These are phyloP conservation scores for Penaeus japonicus DNA, from an alignment of 1,140 invertebrate species.

Conservation along the genomic window DNA sequence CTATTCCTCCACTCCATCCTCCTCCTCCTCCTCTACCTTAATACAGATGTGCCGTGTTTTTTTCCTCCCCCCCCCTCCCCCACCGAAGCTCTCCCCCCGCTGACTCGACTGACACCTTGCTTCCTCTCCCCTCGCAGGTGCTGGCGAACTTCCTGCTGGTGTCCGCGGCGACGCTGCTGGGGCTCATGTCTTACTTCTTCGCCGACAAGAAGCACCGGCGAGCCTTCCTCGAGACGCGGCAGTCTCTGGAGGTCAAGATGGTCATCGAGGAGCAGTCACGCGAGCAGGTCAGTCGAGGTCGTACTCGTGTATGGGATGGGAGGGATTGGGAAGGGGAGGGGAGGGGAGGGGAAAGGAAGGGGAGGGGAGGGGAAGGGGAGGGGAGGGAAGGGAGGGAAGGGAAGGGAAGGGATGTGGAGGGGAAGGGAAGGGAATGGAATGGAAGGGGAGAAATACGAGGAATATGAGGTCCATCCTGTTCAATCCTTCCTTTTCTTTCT, in stretches of 20 bases:
- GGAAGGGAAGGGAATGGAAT: not conserved
- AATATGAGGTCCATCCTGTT: no score
- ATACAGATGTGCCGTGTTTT: no score
- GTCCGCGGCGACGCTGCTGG: slow-evolving; percentile 75
- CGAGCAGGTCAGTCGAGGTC: slow-evolving; percentile 76
- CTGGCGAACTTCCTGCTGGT: slow-evolving; percentile 76
- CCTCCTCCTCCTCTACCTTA: no score
- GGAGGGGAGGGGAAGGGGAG: not conserved
- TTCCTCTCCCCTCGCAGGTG: slow-evolving; percentile 69
- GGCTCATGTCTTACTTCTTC: slow-evolving; percentile 80
- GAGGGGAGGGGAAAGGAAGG: not conserved
- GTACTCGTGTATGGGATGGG: not conserved
- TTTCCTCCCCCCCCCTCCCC: no score
- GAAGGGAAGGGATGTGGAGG: not conserved
- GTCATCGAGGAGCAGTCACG: slow-evolving; percentile 92
- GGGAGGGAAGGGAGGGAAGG: not conserved
- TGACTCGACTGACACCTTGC: not conserved
- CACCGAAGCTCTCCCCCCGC: not conserved
- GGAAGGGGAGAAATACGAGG: no score
- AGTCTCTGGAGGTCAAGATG: slow-evolving; percentile 89
- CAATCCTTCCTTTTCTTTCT: no score
- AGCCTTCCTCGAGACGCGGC: slow-evolving; percentile 89
- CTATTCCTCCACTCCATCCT: no score
- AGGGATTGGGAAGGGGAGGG: not conserved
- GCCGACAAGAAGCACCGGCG: slow-evolving; percentile 85